A percentile compares a stretch with the other conserved stretches of the same genome.
These are phyloP conservation scores for Thaumatotibia leucotreta DNA, from an alignment of 1,140 invertebrate genomes.

Conservation along the genomic window DNA sequence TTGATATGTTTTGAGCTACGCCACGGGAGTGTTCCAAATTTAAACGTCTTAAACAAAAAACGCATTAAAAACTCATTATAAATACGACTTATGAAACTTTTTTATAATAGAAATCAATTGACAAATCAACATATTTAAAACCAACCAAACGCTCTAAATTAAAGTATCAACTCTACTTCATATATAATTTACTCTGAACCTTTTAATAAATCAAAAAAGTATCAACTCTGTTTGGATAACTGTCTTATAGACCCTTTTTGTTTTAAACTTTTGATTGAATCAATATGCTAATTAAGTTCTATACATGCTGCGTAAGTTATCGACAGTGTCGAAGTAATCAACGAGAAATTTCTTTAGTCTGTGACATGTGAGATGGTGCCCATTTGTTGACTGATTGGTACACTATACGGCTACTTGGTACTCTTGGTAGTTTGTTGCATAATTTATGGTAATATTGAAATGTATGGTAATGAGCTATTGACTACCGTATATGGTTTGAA, in stretches of 20 bases:
- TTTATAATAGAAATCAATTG: background rate
- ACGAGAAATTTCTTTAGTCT: background rate
- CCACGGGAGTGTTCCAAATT: background rate
- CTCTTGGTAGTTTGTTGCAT: background rate
- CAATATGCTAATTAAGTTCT: background rate
- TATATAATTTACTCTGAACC: too few species aligned
- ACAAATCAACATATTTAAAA: background rate
- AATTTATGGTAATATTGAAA: background rate
- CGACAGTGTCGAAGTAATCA: background rate
- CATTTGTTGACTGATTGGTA: background rate
- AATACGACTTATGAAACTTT: background rate
- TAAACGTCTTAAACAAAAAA: background rate
- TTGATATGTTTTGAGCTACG: background rate
- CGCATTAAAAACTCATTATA: background rate
- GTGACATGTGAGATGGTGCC: background rate
- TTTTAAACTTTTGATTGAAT: background rate
- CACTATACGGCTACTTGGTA: too few species aligned
- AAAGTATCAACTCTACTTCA: background rate
- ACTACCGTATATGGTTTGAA: too few species aligned
- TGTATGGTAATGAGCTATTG: too few species aligned
- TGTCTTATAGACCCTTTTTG: background rate
- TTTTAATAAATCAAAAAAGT: too few species aligned
- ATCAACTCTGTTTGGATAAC: too few species aligned
- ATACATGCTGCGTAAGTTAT: background rate
- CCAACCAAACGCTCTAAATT: background rate